Conservation (phyloP, 2,888 invertebrate genomes). For the Plemyria rubiginata region DNA sequence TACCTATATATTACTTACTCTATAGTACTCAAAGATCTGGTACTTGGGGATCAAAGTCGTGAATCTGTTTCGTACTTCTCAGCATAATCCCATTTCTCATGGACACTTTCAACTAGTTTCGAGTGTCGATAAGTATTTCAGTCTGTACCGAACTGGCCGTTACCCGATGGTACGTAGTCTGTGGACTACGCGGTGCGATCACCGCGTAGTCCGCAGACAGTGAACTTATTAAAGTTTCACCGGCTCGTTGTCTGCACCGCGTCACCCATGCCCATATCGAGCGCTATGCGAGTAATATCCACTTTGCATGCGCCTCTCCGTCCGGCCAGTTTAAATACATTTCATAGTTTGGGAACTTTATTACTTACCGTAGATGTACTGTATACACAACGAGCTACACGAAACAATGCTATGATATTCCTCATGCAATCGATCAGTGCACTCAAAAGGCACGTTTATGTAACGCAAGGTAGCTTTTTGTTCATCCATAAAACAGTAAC, state of each 20-base stretch:
- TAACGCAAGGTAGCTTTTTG: neutral
- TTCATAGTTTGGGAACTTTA: constrained; percentile 36
- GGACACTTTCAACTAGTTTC: neutral
- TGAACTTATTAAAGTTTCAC: constrained; percentile 72
- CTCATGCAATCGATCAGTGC: neutral
- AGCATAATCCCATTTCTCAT: constrained; percentile 4
- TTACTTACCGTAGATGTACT: constrained; percentile 1
- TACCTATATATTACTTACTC: too few species aligned
- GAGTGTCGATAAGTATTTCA: constrained; percentile 25
- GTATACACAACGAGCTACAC: neutral
- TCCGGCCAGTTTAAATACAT: constrained; percentile 46
- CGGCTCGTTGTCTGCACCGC: constrained; percentile 51
- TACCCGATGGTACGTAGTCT: too few species aligned
- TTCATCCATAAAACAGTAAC: constrained; percentile 2
- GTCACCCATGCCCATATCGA: constrained; percentile 55
- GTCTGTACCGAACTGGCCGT: constrained; percentile 23
- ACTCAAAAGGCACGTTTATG: neutral
- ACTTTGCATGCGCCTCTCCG: constrained; percentile 55
- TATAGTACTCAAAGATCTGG: too few species aligned
- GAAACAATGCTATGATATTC: neutral
- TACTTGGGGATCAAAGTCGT: too few species aligned
- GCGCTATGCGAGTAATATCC: constrained; percentile 55
- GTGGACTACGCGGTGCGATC: too few species aligned
- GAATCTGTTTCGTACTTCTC: neutral
- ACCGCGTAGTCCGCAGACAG: constrained; percentile 30